A percentile compares a stretch with the other conserved stretches of the same genome.
Conservation (phyloP, 2,113 vertebrate species). For the Rhadina sibilatrix region DNA sequence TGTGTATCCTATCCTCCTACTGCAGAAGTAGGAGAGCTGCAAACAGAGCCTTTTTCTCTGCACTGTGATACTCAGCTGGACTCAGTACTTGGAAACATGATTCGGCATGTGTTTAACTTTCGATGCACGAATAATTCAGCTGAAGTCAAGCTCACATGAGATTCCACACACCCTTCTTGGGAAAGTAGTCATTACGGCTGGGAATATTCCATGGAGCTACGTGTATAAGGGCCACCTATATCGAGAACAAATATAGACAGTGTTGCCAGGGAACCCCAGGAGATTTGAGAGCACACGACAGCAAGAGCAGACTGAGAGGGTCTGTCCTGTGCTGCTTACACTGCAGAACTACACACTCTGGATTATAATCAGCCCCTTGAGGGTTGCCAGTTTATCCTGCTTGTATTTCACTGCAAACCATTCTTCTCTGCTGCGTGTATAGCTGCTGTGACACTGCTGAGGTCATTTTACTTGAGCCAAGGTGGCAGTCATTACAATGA, state of each 20-base stretch:
- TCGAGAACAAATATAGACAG: neutral
- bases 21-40: neutral
- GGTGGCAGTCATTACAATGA: neutral
- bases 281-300: neutral
- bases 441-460: neutral
- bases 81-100: neutral
- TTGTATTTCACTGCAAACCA: neutral
- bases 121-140: neutral
- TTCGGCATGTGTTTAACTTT: neutral
- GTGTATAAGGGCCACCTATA: neutral
- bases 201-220: neutral
- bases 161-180: neutral
- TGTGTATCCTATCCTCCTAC: neutral
- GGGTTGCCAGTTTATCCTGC: neutral
- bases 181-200: slow-evolving; percentile 2
- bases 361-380: slow-evolving; percentile 27
- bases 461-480: neutral
- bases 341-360: neutral
- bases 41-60: neutral
- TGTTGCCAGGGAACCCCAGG: neutral
- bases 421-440: neutral
- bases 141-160: neutral
- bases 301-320: slow-evolving; percentile 9
- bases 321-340: slow-evolving; percentile 17
- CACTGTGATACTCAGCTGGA: neutral